Base-by-base conservation (phyloP, 2,888 invertebrate species). In the Oligia strigilis region DNA sequence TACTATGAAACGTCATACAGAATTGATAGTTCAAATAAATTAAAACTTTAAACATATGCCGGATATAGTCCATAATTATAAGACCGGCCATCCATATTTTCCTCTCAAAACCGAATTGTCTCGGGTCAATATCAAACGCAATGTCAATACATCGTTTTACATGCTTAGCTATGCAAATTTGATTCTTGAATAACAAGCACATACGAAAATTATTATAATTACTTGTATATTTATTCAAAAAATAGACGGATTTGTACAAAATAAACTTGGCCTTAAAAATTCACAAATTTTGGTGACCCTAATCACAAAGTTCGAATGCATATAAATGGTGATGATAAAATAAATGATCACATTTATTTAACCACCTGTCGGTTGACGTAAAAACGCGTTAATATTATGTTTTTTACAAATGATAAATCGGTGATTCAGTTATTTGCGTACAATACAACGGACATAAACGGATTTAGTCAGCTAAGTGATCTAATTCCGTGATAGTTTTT, bases 361-460 rank as follows among this genome's bases (percentile, higher is more conserved):
- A 19, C 58, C 58, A 29, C 36, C 46, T 80, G 64, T 65, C 55
- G 29, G 40, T 13, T 77, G 77, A 77, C 60, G 40, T 60, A 74
- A 75, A 46, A 60, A 64, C 29, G 64, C 58, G 65, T 60, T 43
- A 65, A 69, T 70, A 72, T 58, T 49, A 78, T 72, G 36, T 77
- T 77, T 78, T 69, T 73, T 29, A 23, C 74, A 80, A 80, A 81
- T 75, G 78, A n/a, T n/a, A 75, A 77, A 78, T 78, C 80, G 86
- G 83, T 87, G 78, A 52, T 1, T 1, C 4, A 40, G 23, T 14
- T 85, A 78, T 85, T 65, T 75, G 52, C 64, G 66, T 46, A 66
- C 13, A 40, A 29, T 77, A 36, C 36, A 75, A 49, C 14, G 76
- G 62, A 85, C 60, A 77, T 75, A 78, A 70, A 75, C 72, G 43